Evolutionary conservation across 2,888 invertebrate species (phyloP), one percentile per base, ranked within the genome.

Genomic region (Leucozona laternaria): DNA sequence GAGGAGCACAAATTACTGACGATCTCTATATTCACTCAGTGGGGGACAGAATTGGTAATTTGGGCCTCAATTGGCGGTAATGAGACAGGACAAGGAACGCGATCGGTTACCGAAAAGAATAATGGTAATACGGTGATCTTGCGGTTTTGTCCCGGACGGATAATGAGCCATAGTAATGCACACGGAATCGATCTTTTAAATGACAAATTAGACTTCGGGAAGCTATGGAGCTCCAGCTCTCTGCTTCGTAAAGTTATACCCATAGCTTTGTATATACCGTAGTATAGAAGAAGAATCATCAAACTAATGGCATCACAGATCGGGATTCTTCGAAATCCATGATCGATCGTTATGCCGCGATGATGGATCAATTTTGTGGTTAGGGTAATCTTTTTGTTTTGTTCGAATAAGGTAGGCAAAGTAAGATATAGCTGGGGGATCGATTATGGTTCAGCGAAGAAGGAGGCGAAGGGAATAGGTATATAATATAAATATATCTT

Each of bases 21-120:
- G 48, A 68, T 60, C 37, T 70, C 37, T 37, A 58, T 58, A 58
- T 34, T 20, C 17, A 40, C 81, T 78, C 82, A 71, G 86, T 82
- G 86, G 86, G 86, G 78, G 86, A 86, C 86, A 86, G 82, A 86
- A 86, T 86, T 82, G 82, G 86, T 86, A 86, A 86, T 86, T 86
- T 86, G 71, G 82, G 57, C 73, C 86, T 86, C 82, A 86, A 86
- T 86, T 86, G 86, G 82, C 60, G 50, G 86, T 86, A 86, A 86
- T 86, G 86, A 86, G 86, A 82, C 86, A 86, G 82, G 86, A 82
- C 86, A 81, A 75, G 75, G 37, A 78, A 86, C 78, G 86, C 81
- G 86, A 86, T 86, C 86, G 81, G 75, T 86, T 82, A 82, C 86
- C 86, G 81, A 86, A 86, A 86, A 82, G 82, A 57, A 58, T 79